phyloP scores from a whole-genome alignment of 2,113 vertebrate species.

The Paradoxurus hermaphroditus region DNA sequence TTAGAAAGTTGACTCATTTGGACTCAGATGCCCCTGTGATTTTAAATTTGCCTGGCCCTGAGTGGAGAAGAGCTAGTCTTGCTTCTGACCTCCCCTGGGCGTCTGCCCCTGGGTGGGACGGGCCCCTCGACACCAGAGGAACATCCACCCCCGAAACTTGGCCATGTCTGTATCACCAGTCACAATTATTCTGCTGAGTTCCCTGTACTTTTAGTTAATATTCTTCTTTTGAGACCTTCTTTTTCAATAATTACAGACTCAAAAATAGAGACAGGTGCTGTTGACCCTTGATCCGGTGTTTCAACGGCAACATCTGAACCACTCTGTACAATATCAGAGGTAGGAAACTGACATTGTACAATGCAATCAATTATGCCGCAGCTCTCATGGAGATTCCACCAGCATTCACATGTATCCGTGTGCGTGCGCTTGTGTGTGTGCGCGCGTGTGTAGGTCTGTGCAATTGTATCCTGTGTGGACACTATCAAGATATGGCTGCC shows the following conservation, averaged over 20 bases:
- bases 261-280: background rate
- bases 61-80: background rate
- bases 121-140: background rate
- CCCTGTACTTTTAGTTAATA: background rate
- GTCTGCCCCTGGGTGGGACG: background rate
- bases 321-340: background rate
- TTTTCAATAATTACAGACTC: background rate
- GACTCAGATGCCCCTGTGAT: background rate
- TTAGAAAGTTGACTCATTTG: background rate
- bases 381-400: background rate
- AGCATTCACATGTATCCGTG: background rate
- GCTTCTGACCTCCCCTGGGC: background rate
- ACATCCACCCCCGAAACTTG: background rate
- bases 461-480: fast-evolving
- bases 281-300: background rate
- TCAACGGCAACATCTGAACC: background rate
- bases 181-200: background rate
- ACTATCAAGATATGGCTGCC: background rate
- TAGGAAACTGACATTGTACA: too few species aligned
- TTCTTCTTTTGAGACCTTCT: background rate
- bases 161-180: background rate
- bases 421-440: too few species aligned
- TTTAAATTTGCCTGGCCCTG: background rate
- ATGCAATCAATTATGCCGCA: fast-evolving
- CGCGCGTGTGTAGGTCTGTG: fast-evolving